Percentiles rank a stretch among this genome's conserved stretches.
These are phyloP conservation scores for Peromyscus californicus DNA, from an alignment of 2,113 vertebrate genomes.

Conservation along the genomic window DNA sequence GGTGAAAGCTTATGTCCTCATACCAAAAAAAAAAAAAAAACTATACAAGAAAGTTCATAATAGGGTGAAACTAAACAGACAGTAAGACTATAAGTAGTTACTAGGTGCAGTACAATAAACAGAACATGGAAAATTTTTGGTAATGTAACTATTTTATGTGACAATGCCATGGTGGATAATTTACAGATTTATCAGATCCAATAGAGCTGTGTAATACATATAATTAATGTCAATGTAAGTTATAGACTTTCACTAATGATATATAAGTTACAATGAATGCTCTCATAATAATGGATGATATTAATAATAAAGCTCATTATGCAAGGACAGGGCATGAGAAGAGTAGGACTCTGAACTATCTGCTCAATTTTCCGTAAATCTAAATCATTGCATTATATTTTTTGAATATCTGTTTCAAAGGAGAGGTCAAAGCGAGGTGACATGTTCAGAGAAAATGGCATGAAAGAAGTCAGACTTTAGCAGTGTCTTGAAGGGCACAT, in stretches of 20 bases:
- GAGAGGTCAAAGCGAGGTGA: slow-evolving; percentile 18
- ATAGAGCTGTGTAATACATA: not conserved
- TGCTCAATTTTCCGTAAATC: slow-evolving; percentile 2
- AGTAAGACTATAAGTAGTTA: not conserved
- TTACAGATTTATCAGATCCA: not conserved
- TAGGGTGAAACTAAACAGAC: not conserved
- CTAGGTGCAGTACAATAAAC: not conserved
- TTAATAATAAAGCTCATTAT: not conserved
- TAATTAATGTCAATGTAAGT: not conserved
- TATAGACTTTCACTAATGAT: slow-evolving; percentile 46
- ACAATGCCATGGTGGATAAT: not conserved
- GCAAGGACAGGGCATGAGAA: not conserved
- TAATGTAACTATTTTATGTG: not conserved
- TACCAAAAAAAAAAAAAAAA: not conserved
- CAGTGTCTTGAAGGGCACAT: not conserved
- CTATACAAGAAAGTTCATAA: not conserved
- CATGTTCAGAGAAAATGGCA: not conserved
- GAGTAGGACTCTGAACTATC: not conserved
- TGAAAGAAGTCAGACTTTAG: slow-evolving; percentile 20
- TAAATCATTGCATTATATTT: slow-evolving; percentile 24
- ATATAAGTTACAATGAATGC: not conserved
- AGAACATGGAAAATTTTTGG: slow-evolving; percentile 11
- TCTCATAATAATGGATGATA: not conserved
- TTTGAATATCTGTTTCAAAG: slow-evolving; percentile 28
- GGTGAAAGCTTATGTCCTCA: not conserved